A percentile compares a stretch with the other conserved stretches of the same genome.
Conservation (phyloP, 2,113 vertebrate genomes). For the Cacatua alba region DNA sequence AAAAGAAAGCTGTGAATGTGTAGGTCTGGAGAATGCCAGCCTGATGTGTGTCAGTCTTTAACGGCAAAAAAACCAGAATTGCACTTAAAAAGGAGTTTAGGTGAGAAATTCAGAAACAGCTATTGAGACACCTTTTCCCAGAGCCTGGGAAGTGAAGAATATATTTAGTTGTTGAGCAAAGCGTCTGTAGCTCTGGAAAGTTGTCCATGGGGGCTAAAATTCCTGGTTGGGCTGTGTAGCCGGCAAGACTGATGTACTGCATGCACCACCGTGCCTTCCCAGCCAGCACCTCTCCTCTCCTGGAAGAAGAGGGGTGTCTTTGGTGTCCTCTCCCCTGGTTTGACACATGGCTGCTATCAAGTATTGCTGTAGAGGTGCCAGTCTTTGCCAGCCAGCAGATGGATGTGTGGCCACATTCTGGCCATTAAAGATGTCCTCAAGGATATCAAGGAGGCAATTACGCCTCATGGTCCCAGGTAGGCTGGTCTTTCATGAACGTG, state of each 20-base stretch:
- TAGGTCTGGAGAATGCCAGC: background rate
- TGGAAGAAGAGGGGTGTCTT: background rate
- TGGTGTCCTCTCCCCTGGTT: background rate
- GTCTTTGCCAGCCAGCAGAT: background rate
- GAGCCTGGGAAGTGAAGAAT: background rate
- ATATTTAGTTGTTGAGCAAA: background rate
- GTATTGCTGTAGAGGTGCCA: accelerated
- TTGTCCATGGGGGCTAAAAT: background rate
- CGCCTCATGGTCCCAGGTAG: background rate
- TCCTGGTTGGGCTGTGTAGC: accelerated
- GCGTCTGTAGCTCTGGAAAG: background rate
- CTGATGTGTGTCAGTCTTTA: background rate
- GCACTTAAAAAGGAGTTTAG: background rate
- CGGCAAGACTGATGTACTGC: accelerated
- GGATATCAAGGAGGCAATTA: background rate
- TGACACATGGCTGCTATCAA: accelerated
- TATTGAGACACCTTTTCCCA: background rate
- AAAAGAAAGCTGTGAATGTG: background rate
- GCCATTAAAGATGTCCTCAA: background rate
- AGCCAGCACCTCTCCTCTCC: background rate
- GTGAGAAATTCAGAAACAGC: background rate
- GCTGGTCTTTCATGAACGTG: background rate
- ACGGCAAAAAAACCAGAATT: accelerated
- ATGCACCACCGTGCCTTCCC: accelerated
- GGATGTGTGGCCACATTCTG: accelerated